phyloP scores from a whole-genome alignment of 2,797 vertebrate genomes.

The Melopsittacus undulatus region DNA sequence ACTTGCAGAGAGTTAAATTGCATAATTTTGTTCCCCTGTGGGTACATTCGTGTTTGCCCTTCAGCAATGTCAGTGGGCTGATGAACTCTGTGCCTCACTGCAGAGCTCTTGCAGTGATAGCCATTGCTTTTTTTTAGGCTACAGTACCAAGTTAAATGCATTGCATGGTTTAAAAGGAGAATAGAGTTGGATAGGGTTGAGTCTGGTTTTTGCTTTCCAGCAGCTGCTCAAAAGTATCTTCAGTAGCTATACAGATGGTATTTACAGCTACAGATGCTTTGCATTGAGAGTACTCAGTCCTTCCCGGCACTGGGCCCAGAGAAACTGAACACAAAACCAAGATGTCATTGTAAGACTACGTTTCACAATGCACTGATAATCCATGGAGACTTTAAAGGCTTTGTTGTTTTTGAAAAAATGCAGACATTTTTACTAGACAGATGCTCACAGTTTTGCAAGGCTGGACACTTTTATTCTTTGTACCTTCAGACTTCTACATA shows the following conservation, averaged over 20 bases:
- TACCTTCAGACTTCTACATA: constrained; percentile 18
- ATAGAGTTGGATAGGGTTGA: neutral
- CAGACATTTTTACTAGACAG: neutral
- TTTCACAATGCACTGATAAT: neutral
- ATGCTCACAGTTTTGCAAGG: constrained; percentile 28
- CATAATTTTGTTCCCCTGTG: neutral
- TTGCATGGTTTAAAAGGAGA: neutral
- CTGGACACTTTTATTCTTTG: constrained; percentile 19
- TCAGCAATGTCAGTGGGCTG: neutral
- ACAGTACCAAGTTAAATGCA: rapidly evolving
- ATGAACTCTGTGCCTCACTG: neutral
- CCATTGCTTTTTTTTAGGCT: rapidly evolving
- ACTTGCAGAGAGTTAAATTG: neutral
- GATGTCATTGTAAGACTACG: rapidly evolving
- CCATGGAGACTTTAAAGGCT: neutral
- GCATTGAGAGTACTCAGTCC: neutral
- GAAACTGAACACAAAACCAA: neutral
- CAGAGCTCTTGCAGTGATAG: neutral
- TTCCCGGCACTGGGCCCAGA: neutral
- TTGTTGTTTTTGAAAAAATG: neutral
- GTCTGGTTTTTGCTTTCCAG: neutral
- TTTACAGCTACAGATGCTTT: neutral
- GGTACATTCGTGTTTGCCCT: neutral
- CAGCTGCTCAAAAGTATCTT: neutral
- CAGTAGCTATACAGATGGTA: neutral